Evolutionary conservation across 2,888 invertebrate genomes (phyloP), one percentile per base, ranked within the genome.

Genomic region (Mesopsocus fuscifrons): DNA sequence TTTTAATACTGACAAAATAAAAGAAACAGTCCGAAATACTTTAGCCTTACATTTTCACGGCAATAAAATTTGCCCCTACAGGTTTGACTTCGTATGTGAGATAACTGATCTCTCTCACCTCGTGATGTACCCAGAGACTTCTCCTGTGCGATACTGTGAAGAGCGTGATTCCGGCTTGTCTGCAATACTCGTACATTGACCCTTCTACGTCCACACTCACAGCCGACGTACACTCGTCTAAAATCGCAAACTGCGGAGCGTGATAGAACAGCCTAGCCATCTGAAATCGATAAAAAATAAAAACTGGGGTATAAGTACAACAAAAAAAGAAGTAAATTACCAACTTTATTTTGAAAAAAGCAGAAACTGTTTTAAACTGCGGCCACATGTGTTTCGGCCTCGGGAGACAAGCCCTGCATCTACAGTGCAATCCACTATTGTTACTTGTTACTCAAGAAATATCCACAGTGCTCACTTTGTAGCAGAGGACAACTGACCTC

Each of bases 181-280:
- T 69, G 56, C 94, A 92, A 62, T 94, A 89, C 52, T 81, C 79
- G 58, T 98, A 98, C 85, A 98, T 95, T 50, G 77, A 79, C 21
- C 92, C 94, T 59, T 98, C 98, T 0, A 98, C 97, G 60, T 98
- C 98, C 0, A 97, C 89, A 41, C 92, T 94, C 1, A 98, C 97
- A 0, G 97, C 97, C 59, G 91, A 92, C 1, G 98, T 98, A 59
- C 98, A 98, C 61, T 98, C 98, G 57, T 98, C 98, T 52, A 98
- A 66, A 54, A 98, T 97, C 9, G 98, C 98, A 66, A 97, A 98
- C 64, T 95, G 94, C 0, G 98, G 98, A 57, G 77, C 77, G 62
- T 97, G 94, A 65, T 97, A 97, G 65, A 97, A 94, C 48, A 97
- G 67, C 13, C 95, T 72, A 11, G 95, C 91, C 95, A 97, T 97